Evolutionary conservation across 2,113 vertebrate species (phyloP).

Genomic region (Carassius carassius): DNA sequence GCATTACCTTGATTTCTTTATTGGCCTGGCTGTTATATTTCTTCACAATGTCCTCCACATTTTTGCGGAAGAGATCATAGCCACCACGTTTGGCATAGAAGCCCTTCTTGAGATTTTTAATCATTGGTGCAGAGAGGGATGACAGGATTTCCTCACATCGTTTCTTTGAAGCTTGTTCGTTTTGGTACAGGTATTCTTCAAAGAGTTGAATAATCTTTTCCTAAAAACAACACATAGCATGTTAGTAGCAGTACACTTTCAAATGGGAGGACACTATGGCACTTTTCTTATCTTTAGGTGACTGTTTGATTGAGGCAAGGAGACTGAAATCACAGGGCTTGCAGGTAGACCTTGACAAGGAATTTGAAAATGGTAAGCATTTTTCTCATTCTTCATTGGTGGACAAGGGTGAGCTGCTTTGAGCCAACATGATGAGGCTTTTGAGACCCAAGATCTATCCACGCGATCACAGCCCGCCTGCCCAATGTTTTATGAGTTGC

Average conservation of each 20-base stretch:
- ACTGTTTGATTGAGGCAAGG: too few species aligned
- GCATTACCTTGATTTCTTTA: conserved; percentile 11
- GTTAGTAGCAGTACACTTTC: neutral
- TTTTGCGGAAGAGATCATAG: conserved; percentile 3
- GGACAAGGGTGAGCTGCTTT: too few species aligned
- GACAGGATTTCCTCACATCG: conserved; percentile 6
- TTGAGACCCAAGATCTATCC: too few species aligned
- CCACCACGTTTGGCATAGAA: conserved; percentile 11
- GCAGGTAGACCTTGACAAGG: too few species aligned
- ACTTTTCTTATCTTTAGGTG: too few species aligned
- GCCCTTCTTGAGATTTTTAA: neutral
- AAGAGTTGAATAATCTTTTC: neutral
- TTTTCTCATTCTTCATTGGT: too few species aligned
- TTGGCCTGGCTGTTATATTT: neutral
- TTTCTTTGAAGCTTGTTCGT: conserved; percentile 2
- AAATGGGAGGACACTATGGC: too few species aligned
- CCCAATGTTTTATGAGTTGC: too few species aligned
- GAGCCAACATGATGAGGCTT: too few species aligned
- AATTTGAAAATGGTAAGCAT: too few species aligned
- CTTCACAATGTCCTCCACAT: conserved; percentile 6
- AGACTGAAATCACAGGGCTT: too few species aligned
- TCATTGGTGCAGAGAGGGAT: neutral
- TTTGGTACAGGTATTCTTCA: neutral
- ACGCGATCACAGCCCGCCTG: too few species aligned
- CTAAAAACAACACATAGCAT: neutral